phyloP scores from a whole-genome alignment of 2,888 invertebrate genomes.

The Nomada ruficornis region DNA sequence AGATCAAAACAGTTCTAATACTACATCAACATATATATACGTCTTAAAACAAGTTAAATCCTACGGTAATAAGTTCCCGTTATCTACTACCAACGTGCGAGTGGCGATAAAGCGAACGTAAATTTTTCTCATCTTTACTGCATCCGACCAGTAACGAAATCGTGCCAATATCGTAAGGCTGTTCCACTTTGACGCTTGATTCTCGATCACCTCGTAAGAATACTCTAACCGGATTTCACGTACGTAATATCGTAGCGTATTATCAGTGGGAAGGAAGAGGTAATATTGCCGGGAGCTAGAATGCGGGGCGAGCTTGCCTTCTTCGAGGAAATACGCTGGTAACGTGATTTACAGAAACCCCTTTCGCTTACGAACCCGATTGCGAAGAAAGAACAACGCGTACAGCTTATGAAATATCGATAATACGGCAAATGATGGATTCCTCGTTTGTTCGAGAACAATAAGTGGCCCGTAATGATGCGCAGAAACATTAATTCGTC shows the following conservation, averaged over 20 bases:
- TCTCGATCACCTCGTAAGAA: not conserved
- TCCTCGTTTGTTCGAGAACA: not conserved
- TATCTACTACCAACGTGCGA: not conserved
- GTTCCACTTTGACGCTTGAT: not conserved
- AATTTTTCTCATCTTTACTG: not conserved
- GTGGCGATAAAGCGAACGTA: not conserved
- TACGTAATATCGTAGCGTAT: not conserved
- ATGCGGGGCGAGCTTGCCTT: not conserved
- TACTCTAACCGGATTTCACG: constrained; percentile 30
- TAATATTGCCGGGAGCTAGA: constrained; percentile 23
- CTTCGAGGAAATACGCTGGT: not conserved
- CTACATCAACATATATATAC: not conserved
- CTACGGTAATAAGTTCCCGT: not conserved
- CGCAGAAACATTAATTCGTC: not conserved
- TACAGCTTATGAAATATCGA: not conserved
- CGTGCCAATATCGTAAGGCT: not conserved
- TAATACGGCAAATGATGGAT: constrained; percentile 13
- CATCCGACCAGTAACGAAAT: not conserved
- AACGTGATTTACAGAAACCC: not conserved
- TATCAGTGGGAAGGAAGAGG: constrained; percentile 21
- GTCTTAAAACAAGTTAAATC: not conserved
- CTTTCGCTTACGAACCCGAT: not conserved
- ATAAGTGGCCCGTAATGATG: not conserved
- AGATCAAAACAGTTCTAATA: no score
- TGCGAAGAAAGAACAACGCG: not conserved